Evolutionary conservation across 2,888 invertebrate genomes (phyloP).

Genomic region (Nowickia ferox): DNA sequence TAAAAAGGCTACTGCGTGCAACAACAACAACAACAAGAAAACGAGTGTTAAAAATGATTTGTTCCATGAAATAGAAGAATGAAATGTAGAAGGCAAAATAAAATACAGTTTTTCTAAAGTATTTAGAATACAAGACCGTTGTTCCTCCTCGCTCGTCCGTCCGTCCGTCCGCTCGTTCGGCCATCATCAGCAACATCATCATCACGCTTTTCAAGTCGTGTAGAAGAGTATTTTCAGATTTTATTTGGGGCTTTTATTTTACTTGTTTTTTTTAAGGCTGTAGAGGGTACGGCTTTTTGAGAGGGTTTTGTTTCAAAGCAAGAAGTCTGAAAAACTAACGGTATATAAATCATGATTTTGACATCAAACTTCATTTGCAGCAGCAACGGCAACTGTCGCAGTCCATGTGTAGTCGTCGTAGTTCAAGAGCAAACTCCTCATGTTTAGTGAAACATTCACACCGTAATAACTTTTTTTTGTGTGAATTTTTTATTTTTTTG

Average conservation of each 20-base stretch:
- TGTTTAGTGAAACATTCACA: slow-evolving; percentile 52
- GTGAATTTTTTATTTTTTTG: slow-evolving; percentile 38
- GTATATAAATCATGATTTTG: slow-evolving; percentile 83
- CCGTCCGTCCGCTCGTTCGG: neutral
- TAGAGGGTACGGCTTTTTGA: slow-evolving; percentile 29
- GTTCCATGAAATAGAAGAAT: slow-evolving; percentile 56
- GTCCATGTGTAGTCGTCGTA: slow-evolving; percentile 23
- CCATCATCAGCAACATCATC: slow-evolving; percentile 22
- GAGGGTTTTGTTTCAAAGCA: slow-evolving; percentile 32
- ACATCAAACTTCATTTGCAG: slow-evolving; percentile 73
- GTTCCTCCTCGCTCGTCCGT: too few species aligned
- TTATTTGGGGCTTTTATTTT: slow-evolving; percentile 52
- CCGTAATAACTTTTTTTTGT: slow-evolving; percentile 31
- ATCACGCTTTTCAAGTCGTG: slow-evolving; percentile 53
- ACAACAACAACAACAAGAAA: too few species aligned
- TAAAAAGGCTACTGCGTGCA: slow-evolving; percentile 44
- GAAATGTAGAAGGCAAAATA: neutral
- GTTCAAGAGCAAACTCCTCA: slow-evolving; percentile 49
- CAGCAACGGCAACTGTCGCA: slow-evolving; percentile 43
- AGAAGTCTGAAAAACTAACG: slow-evolving; percentile 78
- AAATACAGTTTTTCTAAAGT: slow-evolving; percentile 19
- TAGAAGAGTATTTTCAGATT: slow-evolving; percentile 51
- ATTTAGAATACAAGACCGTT: slow-evolving; percentile 35
- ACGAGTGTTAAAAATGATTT: slow-evolving; percentile 64
- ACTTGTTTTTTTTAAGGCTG: slow-evolving; percentile 31